Evolutionary conservation across 2,888 invertebrate species (phyloP), one percentile per base, ranked within the genome.

Genomic region (Anagyrus pseudococci): DNA sequence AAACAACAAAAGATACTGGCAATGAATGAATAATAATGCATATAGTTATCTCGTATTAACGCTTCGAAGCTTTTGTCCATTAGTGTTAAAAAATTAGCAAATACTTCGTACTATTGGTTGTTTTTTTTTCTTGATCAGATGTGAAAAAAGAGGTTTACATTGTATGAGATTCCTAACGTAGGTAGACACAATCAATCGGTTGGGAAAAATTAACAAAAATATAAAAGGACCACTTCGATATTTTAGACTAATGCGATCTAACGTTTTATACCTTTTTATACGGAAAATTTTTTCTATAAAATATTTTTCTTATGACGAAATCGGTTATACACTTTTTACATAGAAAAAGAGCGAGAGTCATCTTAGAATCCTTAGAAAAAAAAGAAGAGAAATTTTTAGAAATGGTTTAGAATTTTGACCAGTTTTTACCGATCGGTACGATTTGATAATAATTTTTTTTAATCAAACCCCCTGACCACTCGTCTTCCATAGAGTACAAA

Each of bases 401-500:
- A 44, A 29, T 59, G 59, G 47, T 20, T 49, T n/a, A 15, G 10
- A 17, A 29, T n/a, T 10, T 44, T 40, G 13, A 43, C 41, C 40
- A 3, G 15, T 43, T 44, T 49, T 22, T 58, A 56, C 47, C 33
- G 57, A 29, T 17, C 4, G 58, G 41, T 41, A n/a, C n/a, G n/a
- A n/a, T n/a, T n/a, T n/a, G n/a, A 64, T 54, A 58, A 56, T 60
- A 43, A 60, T 44, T 57, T 50, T 25, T 60, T 64, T 43, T 26
- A 49, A 46, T 41, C 47, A n/a, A n/a, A 52, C 53, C 62, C 69
- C 70, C n/a, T n/a, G n/a, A n/a, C 60, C 68, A 70, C 71, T 57
- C 71, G 76, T 76, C 76, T 76, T 76, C 76, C 75, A 73, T 71
- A 72, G 73, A 73, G 76, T 76, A 75, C 75, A 76, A 76, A 63